These are phyloP conservation scores for Tympanoctomys barrerae DNA, from an alignment of 2,797 vertebrate genomes.

Conservation along the genomic window DNA sequence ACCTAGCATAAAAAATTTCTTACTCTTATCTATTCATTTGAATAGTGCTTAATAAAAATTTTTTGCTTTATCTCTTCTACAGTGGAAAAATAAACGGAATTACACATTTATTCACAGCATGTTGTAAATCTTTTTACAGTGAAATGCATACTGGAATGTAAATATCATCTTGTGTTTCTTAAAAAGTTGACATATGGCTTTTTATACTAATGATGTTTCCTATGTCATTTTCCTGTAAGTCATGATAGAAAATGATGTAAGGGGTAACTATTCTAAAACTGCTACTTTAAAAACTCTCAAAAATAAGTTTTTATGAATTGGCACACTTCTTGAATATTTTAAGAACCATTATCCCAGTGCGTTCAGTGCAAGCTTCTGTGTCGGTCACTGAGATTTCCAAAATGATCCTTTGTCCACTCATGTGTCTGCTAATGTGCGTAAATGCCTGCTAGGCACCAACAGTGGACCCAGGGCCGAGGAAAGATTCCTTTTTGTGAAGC, in stretches of 20 bases:
- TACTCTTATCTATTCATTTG: background rate
- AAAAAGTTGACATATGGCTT: background rate
- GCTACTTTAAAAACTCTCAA: background rate
- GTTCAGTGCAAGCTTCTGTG: background rate
- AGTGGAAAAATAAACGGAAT: constrained; percentile 21
- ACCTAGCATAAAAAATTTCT: background rate
- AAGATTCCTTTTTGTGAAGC: background rate
- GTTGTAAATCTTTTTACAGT: background rate
- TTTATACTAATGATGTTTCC: constrained; percentile 25
- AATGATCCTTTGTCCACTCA: background rate
- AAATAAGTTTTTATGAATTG: background rate
- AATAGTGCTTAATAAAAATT: background rate
- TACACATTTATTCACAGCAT: background rate
- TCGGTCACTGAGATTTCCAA: constrained; percentile 3
- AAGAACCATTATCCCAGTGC: background rate
- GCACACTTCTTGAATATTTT: background rate
- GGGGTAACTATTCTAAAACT: background rate
- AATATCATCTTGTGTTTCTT: constrained; percentile 12
- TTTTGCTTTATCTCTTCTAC: constrained; percentile 16
- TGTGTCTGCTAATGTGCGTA: background rate
- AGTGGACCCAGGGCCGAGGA: background rate
- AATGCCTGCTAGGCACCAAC: background rate
- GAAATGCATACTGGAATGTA: background rate
- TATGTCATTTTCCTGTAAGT: constrained; percentile 31
- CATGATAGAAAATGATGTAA: constrained; percentile 21